Evolutionary conservation across 2,888 invertebrate species (phyloP), one percentile per base, ranked within the genome.

Genomic region (Doris montereyensis): DNA sequence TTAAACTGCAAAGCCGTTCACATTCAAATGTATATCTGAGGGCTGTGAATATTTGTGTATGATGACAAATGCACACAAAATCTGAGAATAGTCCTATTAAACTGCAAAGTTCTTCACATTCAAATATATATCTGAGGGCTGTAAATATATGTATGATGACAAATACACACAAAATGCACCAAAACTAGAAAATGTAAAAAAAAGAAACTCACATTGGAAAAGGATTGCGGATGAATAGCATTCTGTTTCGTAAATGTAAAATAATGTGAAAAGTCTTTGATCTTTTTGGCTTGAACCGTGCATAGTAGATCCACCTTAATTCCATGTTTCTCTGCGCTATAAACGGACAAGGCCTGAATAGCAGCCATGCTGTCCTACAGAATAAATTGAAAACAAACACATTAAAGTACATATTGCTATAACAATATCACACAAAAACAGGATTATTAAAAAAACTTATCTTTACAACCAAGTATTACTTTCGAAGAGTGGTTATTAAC

Each of bases 301-400:
- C 1, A 81, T 76, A 57, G 78, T 32, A 24, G 79, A 32, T 28
- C 58, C 58, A 67, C 73, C 2, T 72, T 10, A n/a, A 41, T 5
- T 0, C 60, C 62, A n/a, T 71, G 71, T 41, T 81, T 80, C n/a
- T 34, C 60, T 10, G 72, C n/a, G 62, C 78, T 81, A 80, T 81
- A 83, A 57, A 34, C 41, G 1, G 81, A 70, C 30, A 83, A 57
- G 2, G 83, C 83, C 41, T 83, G 80, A 3, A 80, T 83, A 4
- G 83, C 83, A 5, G 68, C 78, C 1, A 79, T 75, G 8, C 76
- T 81, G 77, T 83, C 83, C 83, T 83, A 74, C 2, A 73, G n/a
- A 65, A 17, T 24, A 28, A 24, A 71, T n/a, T n/a, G n/a, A n/a
- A n/a, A n/a, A n/a, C n/a, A n/a, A n/a, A n/a, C n/a, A n/a, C n/a